phyloP scores from a whole-genome alignment of 2,888 invertebrate genomes.

The Scelioninae gen. 2 region DNA sequence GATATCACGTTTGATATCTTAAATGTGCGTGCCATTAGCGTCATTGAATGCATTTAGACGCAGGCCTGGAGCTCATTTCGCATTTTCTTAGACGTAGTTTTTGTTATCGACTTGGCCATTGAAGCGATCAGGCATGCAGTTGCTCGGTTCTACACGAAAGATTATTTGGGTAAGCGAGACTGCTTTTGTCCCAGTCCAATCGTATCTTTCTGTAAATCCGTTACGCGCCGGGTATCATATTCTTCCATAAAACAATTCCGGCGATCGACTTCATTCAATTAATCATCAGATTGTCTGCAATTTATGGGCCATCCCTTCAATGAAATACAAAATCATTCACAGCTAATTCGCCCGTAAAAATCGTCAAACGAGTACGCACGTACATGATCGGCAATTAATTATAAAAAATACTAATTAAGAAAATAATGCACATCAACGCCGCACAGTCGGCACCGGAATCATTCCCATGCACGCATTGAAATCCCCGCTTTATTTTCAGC shows the following conservation, averaged over 20 bases:
- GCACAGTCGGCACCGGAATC: neutral
- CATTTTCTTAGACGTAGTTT: slow-evolving; percentile 53
- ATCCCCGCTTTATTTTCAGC: slow-evolving; percentile 31
- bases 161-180: slow-evolving; percentile 61
- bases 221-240: slow-evolving; percentile 57
- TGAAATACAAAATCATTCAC: slow-evolving; percentile 13
- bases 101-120: slow-evolving; percentile 59
- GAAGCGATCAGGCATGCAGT: slow-evolving; percentile 61
- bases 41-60: slow-evolving; percentile 30
- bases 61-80: slow-evolving; percentile 38
- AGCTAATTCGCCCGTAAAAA: too few species aligned
- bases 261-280: slow-evolving; percentile 38
- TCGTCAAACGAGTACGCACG: too few species aligned
- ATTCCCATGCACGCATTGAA: slow-evolving; percentile 42
- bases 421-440: too few species aligned
- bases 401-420: too few species aligned
- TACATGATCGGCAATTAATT: too few species aligned
- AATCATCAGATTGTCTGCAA: slow-evolving; percentile 15
- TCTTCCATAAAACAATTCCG: slow-evolving; percentile 40
- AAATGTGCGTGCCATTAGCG: slow-evolving; percentile 38
- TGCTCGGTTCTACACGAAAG: slow-evolving; percentile 60
- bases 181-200: slow-evolving; percentile 57
- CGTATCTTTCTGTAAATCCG: slow-evolving; percentile 55
- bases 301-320: slow-evolving; percentile 11
- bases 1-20: slow-evolving; percentile 17